These are phyloP conservation scores for Deilephila porcellus DNA, from an alignment of 2,888 invertebrate species.

Conservation along the genomic window DNA sequence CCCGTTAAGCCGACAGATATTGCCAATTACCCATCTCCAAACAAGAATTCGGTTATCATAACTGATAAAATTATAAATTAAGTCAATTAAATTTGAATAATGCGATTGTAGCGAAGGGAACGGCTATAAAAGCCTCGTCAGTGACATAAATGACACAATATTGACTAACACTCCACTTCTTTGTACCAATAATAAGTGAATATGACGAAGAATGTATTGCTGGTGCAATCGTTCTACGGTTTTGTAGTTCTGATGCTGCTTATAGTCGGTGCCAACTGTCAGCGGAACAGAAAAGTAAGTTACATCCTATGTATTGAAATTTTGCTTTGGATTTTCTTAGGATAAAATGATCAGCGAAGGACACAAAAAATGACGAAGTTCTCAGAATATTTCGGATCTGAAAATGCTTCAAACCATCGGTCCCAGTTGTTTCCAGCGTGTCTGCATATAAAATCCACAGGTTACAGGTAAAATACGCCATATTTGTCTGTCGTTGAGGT, in stretches of 20 bases:
- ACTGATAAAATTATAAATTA: not conserved
- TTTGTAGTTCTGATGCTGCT: not conserved
- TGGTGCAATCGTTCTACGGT: not conserved
- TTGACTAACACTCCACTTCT: not conserved
- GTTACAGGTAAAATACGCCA: too few relatives aligned
- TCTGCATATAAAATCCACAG: too few relatives aligned
- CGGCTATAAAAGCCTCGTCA: not conserved
- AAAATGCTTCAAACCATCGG: too few relatives aligned
- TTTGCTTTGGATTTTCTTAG: too few relatives aligned
- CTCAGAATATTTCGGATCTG: too few relatives aligned
- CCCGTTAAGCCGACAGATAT: not conserved
- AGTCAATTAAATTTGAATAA: constrained; percentile 4
- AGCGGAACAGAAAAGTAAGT: constrained; percentile 12
- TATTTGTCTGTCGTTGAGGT: too few relatives aligned
- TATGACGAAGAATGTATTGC: not conserved
- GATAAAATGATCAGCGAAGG: too few relatives aligned
- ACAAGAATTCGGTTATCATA: constrained; percentile 3
- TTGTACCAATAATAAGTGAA: not conserved
- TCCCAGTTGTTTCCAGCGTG: too few relatives aligned
- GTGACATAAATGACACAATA: not conserved
- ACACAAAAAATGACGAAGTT: too few relatives aligned
- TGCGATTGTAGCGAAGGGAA: not conserved
- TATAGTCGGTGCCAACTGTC: not conserved
- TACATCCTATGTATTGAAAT: not conserved
- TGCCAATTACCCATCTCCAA: constrained; percentile 15